Percentiles rank a stretch among this genome's conserved stretches.
These are phyloP conservation scores for Gymnothorax reevesii DNA, from an alignment of 2,797 vertebrate species.

Conservation along the genomic window DNA sequence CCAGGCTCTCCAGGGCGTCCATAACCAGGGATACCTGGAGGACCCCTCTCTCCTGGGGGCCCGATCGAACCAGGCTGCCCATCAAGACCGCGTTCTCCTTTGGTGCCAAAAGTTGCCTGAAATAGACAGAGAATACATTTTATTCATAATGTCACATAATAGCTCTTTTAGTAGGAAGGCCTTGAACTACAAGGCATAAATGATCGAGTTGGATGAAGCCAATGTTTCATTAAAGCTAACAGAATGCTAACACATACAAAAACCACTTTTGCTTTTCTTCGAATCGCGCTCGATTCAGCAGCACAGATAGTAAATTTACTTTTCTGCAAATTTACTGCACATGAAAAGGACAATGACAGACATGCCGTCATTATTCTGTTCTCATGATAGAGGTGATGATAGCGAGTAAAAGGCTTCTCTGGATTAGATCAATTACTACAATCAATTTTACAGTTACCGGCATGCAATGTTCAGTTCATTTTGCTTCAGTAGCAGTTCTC, in stretches of 20 bases:
- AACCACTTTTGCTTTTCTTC: background rate
- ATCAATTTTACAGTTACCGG: background rate
- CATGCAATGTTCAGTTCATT: background rate
- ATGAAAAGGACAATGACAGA: background rate
- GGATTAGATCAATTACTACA: background rate
- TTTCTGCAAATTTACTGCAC: background rate
- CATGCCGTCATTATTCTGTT: background rate
- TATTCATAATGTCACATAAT: background rate
- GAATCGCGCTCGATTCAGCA: too few relatives aligned
- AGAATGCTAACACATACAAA: background rate
- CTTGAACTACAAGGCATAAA: background rate
- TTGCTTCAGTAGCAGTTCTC: background rate
- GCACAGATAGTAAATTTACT: background rate
- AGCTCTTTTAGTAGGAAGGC: background rate
- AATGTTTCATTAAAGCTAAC: background rate
- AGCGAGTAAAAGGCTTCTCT: background rate
- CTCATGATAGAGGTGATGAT: background rate
- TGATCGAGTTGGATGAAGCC: background rate
- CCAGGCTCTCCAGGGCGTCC: slow-evolving; percentile 78
- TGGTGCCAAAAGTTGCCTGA: slow-evolving; percentile 84
- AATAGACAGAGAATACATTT: slow-evolving; percentile 32
- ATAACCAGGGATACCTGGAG: slow-evolving; percentile 80
- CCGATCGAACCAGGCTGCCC: slow-evolving; percentile 81
- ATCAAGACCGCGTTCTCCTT: slow-evolving; percentile 86
- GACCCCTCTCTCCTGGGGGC: slow-evolving; percentile 82